Conservation (phyloP, 2,888 invertebrate genomes). For the Latrodectus elegans region DNA sequence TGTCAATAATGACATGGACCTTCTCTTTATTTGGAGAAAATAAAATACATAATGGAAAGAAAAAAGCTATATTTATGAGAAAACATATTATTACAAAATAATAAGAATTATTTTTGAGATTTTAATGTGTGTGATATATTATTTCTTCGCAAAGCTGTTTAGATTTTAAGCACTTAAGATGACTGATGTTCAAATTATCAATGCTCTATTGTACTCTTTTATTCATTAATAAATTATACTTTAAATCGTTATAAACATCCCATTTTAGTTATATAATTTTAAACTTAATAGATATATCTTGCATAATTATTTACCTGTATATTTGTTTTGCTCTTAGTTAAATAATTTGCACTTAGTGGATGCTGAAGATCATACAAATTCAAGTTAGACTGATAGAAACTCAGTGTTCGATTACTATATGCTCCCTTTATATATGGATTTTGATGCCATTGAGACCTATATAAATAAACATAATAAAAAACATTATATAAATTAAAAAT, state of each 20-base stretch:
- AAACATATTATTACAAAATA: too few relatives aligned
- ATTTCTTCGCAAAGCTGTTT: too few relatives aligned
- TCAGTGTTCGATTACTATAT: slow-evolving; percentile 73
- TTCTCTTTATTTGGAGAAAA: too few relatives aligned
- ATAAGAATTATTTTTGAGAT: too few relatives aligned
- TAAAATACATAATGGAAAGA: too few relatives aligned
- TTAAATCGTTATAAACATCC: not conserved
- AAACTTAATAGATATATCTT: not conserved
- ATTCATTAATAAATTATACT: not conserved
- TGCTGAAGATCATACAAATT: slow-evolving; percentile 58
- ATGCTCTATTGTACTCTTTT: too few relatives aligned
- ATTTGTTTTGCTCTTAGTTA: slow-evolving; percentile 11
- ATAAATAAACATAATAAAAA: slow-evolving; percentile 21
- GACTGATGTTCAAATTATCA: too few relatives aligned
- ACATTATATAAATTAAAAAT: too few relatives aligned
- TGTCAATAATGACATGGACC: too few relatives aligned
- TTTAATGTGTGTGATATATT: too few relatives aligned
- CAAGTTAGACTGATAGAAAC: slow-evolving; percentile 45
- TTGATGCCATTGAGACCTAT: slow-evolving; percentile 79
- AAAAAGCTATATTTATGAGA: too few relatives aligned
- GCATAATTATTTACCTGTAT: slow-evolving; percentile 11
- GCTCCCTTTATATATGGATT: slow-evolving; percentile 79
- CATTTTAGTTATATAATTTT: not conserved
- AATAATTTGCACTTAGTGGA: slow-evolving; percentile 67
- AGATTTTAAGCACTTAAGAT: too few relatives aligned